These are phyloP conservation scores for Astatotilapia flaviijosephi DNA, from an alignment of 2,113 vertebrate species.

Conservation along the genomic window DNA sequence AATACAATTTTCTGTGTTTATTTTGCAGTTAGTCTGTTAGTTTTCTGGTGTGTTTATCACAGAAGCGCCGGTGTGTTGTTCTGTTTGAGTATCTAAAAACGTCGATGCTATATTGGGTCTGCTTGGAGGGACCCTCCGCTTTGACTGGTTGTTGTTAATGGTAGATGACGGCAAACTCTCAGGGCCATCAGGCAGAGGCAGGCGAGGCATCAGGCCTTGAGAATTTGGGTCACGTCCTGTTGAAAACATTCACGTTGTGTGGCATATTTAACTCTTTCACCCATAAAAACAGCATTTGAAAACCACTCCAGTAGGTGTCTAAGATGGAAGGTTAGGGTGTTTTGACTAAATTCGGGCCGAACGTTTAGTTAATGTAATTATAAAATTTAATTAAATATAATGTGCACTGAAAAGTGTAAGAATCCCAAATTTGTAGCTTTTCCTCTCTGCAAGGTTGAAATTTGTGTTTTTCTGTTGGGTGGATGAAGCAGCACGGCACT, in stretches of 20 bases:
- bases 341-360: not conserved
- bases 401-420: not conserved
- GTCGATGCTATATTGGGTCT: not conserved
- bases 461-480: not conserved
- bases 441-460: not conserved
- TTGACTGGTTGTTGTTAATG: not conserved
- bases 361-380: not conserved
- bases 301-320: not conserved
- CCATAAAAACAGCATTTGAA: not conserved
- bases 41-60: accelerated
- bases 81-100: not conserved
- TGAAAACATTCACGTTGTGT: not conserved
- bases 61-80: not conserved
- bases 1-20: not conserved
- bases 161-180: not conserved
- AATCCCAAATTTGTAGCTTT: not conserved
- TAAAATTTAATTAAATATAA: accelerated
- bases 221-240: not conserved
- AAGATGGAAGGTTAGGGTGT: not conserved
- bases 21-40: not conserved
- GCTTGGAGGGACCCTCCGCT: not conserved
- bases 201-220: not conserved
- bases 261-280: not conserved
- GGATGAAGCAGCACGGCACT: not conserved
- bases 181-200: not conserved